These are phyloP conservation scores for Macquaria ambigua DNA, from an alignment of 2,113 vertebrate genomes.

Conservation along the genomic window DNA sequence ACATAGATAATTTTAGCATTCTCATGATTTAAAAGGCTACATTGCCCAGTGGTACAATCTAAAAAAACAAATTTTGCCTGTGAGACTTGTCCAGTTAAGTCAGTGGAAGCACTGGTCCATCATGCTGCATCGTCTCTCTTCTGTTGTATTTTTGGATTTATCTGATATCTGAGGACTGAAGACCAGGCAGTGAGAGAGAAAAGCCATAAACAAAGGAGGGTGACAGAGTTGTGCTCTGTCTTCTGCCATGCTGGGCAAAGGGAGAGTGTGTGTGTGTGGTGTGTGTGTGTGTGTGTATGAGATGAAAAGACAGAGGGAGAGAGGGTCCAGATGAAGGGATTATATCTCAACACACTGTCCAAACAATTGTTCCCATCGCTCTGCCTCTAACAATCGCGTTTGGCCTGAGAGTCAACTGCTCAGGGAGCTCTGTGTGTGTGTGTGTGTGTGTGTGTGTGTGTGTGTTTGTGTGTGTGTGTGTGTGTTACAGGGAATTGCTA, in stretches of 20 bases:
- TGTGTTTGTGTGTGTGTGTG: slow-evolving; percentile 34
- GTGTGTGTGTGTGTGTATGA: background rate
- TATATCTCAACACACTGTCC: slow-evolving; percentile 72
- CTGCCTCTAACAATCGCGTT: slow-evolving; percentile 57
- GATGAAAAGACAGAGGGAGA: slow-evolving; percentile 58
- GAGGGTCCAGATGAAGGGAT: slow-evolving; percentile 76
- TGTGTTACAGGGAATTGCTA: slow-evolving; percentile 11
- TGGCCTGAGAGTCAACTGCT: slow-evolving; percentile 61
- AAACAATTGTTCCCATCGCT: slow-evolving; percentile 73
- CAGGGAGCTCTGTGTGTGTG: slow-evolving; percentile 3
- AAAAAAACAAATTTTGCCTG: background rate
- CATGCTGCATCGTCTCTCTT: slow-evolving; percentile 6
- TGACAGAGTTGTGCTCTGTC: slow-evolving; percentile 26
- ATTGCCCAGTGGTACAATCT: background rate
- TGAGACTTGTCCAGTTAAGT: background rate
- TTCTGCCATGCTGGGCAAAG: slow-evolving; percentile 7
- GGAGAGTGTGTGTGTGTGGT: slow-evolving; percentile 1
- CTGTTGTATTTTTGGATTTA: slow-evolving; percentile 9
- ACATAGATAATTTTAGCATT: background rate
- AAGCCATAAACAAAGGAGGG: slow-evolving; percentile 46
- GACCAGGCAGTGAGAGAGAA: slow-evolving; percentile 14
- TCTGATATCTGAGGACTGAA: slow-evolving; percentile 29
- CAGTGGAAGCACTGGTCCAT: background rate
- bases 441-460: slow-evolving; percentile 33
- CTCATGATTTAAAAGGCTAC: background rate